phyloP scores from a whole-genome alignment of 2,113 vertebrate species.

The Malaclemys terrapin region DNA sequence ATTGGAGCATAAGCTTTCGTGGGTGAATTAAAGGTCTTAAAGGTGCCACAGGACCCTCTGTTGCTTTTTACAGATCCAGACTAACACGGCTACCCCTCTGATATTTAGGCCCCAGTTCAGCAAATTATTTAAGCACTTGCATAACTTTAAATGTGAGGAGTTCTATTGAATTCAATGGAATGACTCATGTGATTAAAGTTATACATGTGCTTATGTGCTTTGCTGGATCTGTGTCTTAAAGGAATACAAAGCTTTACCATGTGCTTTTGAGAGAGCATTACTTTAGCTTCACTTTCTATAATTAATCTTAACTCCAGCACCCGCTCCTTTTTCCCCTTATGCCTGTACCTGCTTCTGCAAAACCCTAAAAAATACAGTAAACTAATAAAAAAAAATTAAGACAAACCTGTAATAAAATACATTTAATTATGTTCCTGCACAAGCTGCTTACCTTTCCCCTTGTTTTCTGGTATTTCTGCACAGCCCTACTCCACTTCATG shows the following conservation, averaged over 20 bases:
- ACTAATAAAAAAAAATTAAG: background rate
- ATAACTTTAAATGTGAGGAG: background rate
- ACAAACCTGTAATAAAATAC: background rate
- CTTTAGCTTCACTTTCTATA: background rate
- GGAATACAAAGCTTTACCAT: background rate
- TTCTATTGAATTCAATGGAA: background rate
- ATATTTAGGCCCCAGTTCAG: background rate
- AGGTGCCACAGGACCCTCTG: too few species aligned
- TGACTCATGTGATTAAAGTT: background rate
- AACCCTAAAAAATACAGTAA: background rate
- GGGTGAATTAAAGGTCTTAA: too few species aligned
- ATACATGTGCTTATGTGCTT: background rate
- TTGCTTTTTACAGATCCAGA: too few species aligned
- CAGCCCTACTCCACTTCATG: background rate
- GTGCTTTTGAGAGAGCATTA: background rate
- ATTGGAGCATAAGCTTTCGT: too few species aligned
- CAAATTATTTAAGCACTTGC: background rate
- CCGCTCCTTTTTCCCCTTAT: background rate
- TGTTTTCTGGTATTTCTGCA: background rate
- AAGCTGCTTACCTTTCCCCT: background rate
- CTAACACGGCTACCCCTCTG: too few species aligned
- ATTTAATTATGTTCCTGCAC: background rate
- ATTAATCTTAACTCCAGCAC: background rate
- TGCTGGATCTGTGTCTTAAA: background rate
- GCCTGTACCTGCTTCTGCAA: background rate